Evolutionary conservation across 2,797 vertebrate species (phyloP).

Genomic region (Varecia variegata): DNA sequence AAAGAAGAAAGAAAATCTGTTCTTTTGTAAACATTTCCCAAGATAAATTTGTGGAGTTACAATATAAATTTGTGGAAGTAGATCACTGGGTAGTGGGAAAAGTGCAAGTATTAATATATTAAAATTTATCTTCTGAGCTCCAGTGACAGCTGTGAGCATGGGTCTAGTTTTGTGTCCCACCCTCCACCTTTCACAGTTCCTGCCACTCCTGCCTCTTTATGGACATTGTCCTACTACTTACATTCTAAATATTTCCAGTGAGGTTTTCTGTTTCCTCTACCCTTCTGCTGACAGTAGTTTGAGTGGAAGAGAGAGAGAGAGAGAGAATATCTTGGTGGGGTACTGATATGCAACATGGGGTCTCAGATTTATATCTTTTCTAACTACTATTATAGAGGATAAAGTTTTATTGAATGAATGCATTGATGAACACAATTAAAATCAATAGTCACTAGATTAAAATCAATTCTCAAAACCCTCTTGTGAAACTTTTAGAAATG

Average conservation of each 20-base stretch:
- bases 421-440: neutral
- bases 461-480: neutral
- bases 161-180: neutral
- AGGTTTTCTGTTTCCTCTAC: neutral
- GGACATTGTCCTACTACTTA: neutral
- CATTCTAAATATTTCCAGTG: neutral
- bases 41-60: neutral
- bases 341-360: neutral
- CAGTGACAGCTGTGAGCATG: neutral
- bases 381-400: neutral
- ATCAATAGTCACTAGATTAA: neutral
- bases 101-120: neutral
- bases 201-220: no score
- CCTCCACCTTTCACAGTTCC: fast-evolving
- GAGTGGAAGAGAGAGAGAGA: neutral
- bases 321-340: no score
- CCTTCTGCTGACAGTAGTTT: neutral
- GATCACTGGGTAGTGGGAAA: neutral
- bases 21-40: neutral
- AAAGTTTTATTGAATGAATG: constrained; percentile 3
- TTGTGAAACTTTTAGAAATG: neutral
- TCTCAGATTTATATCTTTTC: neutral
- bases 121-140: neutral
- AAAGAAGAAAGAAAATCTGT: neutral
- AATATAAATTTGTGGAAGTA: neutral